These are phyloP conservation scores for Hoplostethus atlanticus DNA, from an alignment of 2,797 vertebrate species.

Conservation along the genomic window DNA sequence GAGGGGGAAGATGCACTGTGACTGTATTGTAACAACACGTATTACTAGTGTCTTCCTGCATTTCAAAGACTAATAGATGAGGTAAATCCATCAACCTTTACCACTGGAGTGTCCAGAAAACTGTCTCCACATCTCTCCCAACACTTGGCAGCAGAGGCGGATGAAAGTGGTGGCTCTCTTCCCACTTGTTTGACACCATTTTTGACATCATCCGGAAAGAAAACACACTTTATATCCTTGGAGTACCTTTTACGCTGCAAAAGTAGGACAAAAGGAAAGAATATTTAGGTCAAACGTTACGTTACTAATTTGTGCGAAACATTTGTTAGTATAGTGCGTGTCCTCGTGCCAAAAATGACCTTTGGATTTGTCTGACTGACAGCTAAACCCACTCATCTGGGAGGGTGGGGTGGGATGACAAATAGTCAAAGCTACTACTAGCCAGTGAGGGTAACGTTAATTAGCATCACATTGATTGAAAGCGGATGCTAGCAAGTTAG, in stretches of 20 bases:
- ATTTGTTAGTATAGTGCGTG: too few relatives aligned
- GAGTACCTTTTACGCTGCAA: slow-evolving; percentile 82
- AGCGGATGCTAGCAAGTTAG: slow-evolving; percentile 26
- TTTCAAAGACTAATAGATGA: neutral
- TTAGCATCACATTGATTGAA: neutral
- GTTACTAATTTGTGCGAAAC: neutral
- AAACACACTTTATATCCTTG: slow-evolving; percentile 71
- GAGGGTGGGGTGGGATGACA: too few relatives aligned
- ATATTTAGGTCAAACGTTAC: neutral
- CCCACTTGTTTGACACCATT: slow-evolving; percentile 50
- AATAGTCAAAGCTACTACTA: neutral
- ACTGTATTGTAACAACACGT: neutral
- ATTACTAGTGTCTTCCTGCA: neutral
- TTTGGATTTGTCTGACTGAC: too few relatives aligned
- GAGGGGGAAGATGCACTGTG: neutral
- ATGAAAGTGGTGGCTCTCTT: slow-evolving; percentile 58
- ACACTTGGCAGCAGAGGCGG: slow-evolving; percentile 75
- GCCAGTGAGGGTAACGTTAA: neutral
- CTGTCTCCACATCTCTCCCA: slow-evolving; percentile 91
- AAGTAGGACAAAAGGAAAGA: neutral
- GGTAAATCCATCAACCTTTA: slow-evolving; percentile 61
- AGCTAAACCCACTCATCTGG: too few relatives aligned
- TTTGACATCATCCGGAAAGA: slow-evolving; percentile 84
- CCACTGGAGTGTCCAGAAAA: slow-evolving; percentile 78
- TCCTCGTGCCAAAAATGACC: too few relatives aligned